Conservation (phyloP, 2,888 invertebrate genomes). For the Drosophila austrosaltans region DNA sequence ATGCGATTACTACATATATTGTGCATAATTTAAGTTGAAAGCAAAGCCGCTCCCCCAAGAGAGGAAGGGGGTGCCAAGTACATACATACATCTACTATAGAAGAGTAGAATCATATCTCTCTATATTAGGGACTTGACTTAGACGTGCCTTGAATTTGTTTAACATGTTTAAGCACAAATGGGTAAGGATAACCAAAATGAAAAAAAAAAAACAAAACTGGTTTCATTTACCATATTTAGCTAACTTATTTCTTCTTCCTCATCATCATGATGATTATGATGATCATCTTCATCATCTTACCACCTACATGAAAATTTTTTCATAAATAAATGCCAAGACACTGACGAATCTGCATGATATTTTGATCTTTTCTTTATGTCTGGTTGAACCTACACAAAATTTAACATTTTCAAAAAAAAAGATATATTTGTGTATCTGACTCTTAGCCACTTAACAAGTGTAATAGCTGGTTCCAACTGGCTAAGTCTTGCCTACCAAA, state of each 20-base stretch:
- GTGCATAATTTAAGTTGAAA: slow-evolving; percentile 59
- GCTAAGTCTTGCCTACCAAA: slow-evolving; percentile 64
- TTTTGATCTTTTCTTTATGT: slow-evolving; percentile 28
- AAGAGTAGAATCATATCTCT: not conserved
- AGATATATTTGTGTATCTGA: slow-evolving; percentile 12
- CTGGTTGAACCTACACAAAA: slow-evolving; percentile 41
- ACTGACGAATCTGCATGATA: slow-evolving; percentile 43
- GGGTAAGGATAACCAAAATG: not conserved
- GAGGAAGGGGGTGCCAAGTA: not conserved
- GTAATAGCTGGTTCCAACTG: slow-evolving; percentile 55
- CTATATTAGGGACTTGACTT: slow-evolving; percentile 12
- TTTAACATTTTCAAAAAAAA: slow-evolving; percentile 26
- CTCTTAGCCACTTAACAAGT: slow-evolving; percentile 38
- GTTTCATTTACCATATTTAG: slow-evolving; percentile 39
- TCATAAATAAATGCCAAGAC: slow-evolving; percentile 54
- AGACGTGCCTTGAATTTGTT: slow-evolving; percentile 18
- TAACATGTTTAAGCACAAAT: not conserved
- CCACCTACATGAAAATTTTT: slow-evolving; percentile 48
- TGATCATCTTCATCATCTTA: slow-evolving; percentile 23
- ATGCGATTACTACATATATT: slow-evolving; percentile 47
- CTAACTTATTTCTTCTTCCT: slow-evolving; percentile 41
- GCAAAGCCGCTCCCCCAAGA: slow-evolving; percentile 33
- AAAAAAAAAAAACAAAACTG: slow-evolving; percentile 24
- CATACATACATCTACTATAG: not conserved
- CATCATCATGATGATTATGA: slow-evolving; percentile 1